Percentiles rank a stretch among this genome's conserved stretches.
These are phyloP conservation scores for Teleopsis dalmanni DNA, from an alignment of 1,140 invertebrate genomes.

Conservation along the genomic window DNA sequence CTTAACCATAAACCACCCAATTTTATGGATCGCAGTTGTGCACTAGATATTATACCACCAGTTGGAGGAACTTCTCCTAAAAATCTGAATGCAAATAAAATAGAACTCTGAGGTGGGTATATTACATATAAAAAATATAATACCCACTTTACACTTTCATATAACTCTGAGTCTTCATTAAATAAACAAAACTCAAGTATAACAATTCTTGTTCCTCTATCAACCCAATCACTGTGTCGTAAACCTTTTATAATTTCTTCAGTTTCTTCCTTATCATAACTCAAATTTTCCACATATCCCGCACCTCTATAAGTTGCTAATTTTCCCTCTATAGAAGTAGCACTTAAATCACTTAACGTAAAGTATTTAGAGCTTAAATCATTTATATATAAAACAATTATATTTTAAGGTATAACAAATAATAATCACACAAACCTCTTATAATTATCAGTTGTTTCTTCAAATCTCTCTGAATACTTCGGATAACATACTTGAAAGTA, in stretches of 20 bases:
- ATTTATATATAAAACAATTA: too few species aligned
- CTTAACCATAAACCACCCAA: conserved; percentile 4
- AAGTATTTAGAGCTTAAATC: conserved; percentile 4
- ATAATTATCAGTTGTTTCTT: too few species aligned
- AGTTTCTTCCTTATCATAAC: conserved; percentile 16
- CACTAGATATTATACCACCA: conserved; percentile 27
- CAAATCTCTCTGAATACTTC: too few species aligned
- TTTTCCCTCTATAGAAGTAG: conserved; percentile 21
- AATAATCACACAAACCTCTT: too few species aligned
- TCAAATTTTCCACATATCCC: conserved; percentile 25
- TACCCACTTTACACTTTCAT: conserved; percentile 30
- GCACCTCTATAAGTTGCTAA: conserved; percentile 21
- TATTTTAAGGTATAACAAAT: too few species aligned
- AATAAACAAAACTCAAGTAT: conserved; percentile 32
- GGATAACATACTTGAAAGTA: conserved; percentile 34
- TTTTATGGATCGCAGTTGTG: conserved; percentile 26
- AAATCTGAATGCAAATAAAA: conserved; percentile 24
- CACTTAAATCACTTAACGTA: conserved; percentile 15
- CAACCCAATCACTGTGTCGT: conserved; percentile 20
- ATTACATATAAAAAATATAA: too few species aligned
- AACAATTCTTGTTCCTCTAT: conserved; percentile 26
- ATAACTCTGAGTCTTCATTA: conserved; percentile 29
- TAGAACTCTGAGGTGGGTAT: too few species aligned
- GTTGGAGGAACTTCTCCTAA: conserved; percentile 34
- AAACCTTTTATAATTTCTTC: conserved; percentile 12